Base-by-base conservation (phyloP, 2,113 vertebrate genomes). In the Mastomys coucha region DNA sequence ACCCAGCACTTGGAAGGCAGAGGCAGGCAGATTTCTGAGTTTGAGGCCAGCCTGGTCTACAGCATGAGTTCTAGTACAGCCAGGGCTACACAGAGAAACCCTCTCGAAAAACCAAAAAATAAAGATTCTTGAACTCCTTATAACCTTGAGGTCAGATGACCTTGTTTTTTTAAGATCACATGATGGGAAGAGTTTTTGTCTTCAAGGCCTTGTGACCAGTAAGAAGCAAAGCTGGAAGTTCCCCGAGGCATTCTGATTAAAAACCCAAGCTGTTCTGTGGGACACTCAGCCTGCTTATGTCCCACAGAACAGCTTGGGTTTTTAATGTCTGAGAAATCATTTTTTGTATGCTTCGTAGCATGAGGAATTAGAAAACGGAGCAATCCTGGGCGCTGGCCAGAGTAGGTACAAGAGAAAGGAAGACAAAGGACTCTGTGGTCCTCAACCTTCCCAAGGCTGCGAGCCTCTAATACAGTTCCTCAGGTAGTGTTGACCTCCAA, bases 141-240 rank as follows among this genome's bases (percentile, higher is more conserved):
- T 60, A 65, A 92, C 3, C 20, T 77, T 88, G 92, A 65, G 42
- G 49, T 88, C 56, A 58, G 49, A n/a, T 63, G 58, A 63, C 24
- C 56, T 85, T 70, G 58, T 89, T 28, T 70, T 70, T 26, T 84
- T 73, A 63, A 96, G 89, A 88, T 76, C 69, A 89, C 39, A 45
- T 67, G 67, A 91, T 53, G 89, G 31, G 26, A 1, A 2, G 92
- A 22, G 5, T 3, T 0, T 69, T 28, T 56, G 77, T 89, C 7
- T 63, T 63, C n/a, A 53, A 91, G 70, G 80, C 63, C 42, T 22
- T 42, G 56, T 1, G 13, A 75, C 53, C 81, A 58, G 22, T 28
- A 60, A 93, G 33, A 4, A 87, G 77, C 60, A 88, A 69, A 82
- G 63, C 49, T n/a, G 28, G 36, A 26, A 63, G 70, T 78, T 53